A percentile compares a stretch with the other conserved stretches of the same genome.
Evolutionary conservation across 37 sponge, comb jelly and placozoan species (phyloP).

Genomic region (Oscarella lobularis): DNA sequence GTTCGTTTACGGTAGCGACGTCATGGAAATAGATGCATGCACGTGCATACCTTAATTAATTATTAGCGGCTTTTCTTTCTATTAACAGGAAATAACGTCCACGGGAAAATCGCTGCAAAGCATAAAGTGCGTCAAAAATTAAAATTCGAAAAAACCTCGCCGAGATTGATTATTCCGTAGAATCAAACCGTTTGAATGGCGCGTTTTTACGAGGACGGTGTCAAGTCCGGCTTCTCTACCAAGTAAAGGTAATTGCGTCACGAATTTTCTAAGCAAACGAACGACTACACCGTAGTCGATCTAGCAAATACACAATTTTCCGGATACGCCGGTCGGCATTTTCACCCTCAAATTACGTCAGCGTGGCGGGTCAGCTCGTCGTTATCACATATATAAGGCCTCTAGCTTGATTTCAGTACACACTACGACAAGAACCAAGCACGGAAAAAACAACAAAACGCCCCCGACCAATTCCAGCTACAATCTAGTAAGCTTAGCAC

Average conservation of each 20-base stretch:
- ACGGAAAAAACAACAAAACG: neutral
- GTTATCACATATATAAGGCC: neutral
- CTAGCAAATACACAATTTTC: neutral
- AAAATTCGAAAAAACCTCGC: too few species aligned
- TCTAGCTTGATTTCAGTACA: neutral
- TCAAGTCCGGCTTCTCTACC: too few species aligned
- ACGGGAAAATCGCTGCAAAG: neutral
- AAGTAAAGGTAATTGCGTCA: too few species aligned
- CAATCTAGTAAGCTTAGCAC: slow-evolving; percentile 42
- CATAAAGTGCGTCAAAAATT: too few species aligned
- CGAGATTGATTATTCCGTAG: too few species aligned
- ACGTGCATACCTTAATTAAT: neutral
- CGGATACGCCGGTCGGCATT: slow-evolving; percentile 14
- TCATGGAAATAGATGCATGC: neutral
- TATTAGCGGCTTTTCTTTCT: neutral
- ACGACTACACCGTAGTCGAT: too few species aligned
- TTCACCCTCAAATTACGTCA: slow-evolving; percentile 25
- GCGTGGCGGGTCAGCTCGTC: slow-evolving; percentile 28
- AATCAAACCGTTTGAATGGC: too few species aligned
- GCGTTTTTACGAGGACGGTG: too few species aligned
- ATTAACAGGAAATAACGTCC: neutral
- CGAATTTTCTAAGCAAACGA: too few species aligned
- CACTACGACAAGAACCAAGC: neutral
- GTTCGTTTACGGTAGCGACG: slow-evolving; percentile 1
- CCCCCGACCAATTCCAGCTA: slow-evolving; percentile 41